A percentile compares a stretch with the other conserved stretches of the same genome.
These are phyloP conservation scores for Phalacrocorax aristotelis DNA, from an alignment of 2,113 vertebrate species.

Conservation along the genomic window DNA sequence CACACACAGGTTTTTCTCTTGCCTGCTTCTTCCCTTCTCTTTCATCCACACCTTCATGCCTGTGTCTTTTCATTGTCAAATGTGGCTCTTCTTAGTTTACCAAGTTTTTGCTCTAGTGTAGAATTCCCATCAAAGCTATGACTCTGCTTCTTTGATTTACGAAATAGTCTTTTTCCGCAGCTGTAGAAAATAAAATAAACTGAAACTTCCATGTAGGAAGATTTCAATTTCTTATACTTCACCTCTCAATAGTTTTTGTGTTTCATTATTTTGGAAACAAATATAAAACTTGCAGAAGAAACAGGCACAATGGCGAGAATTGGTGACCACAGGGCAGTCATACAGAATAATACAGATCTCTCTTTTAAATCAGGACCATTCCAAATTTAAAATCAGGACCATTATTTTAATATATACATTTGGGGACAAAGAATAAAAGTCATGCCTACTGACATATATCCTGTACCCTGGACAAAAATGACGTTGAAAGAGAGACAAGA, in stretches of 20 bases:
- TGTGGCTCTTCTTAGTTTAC: not conserved
- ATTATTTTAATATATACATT: not conserved
- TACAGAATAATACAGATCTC: not conserved
- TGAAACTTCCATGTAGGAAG: not conserved
- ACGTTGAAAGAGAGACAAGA: not conserved
- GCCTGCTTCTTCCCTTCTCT: not conserved
- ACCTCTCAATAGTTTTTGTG: not conserved
- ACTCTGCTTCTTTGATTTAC: not conserved
- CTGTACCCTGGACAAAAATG: not conserved
- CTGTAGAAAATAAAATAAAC: not conserved
- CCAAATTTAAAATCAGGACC: not conserved
- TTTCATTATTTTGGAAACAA: not conserved
- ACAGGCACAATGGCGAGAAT: not conserved
- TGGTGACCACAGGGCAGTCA: not conserved
- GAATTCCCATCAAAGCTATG: not conserved
- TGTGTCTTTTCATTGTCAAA: not conserved
- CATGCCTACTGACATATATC: not conserved
- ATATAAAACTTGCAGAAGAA: not conserved
- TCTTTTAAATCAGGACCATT: not conserved
- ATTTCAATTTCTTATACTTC: not conserved
- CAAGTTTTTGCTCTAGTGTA: not conserved
- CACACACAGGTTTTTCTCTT: not conserved
- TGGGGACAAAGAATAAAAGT: not conserved
- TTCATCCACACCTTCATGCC: not conserved
- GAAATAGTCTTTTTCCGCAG: not conserved